Evolutionary conservation across 1,140 invertebrate species (phyloP).

Genomic region (Zaprionus africanus): DNA sequence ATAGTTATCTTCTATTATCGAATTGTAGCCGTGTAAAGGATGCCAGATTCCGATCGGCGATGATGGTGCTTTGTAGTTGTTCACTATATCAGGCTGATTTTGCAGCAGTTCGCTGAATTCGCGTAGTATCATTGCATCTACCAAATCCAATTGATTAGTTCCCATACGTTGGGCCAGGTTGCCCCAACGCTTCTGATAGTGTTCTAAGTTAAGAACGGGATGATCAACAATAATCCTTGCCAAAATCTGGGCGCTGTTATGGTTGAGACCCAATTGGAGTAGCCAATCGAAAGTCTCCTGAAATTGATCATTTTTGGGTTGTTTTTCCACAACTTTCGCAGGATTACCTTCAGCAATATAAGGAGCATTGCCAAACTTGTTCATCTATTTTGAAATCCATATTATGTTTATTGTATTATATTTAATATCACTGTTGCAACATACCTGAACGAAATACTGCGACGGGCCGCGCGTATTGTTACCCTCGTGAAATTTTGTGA

Average conservation of each 20-base stretch:
- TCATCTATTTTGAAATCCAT: too few relatives aligned
- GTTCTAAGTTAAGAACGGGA: neutral
- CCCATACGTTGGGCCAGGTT: neutral
- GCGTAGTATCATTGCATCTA: slow-evolving; percentile 1
- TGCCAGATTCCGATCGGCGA: neutral
- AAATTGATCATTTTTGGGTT: neutral
- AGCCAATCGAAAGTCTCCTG: slow-evolving; percentile 13
- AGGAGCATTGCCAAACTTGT: neutral
- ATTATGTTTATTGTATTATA: too few relatives aligned
- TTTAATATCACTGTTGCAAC: neutral
- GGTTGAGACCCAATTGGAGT: neutral
- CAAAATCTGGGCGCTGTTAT: slow-evolving; percentile 2
- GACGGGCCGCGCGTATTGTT: neutral
- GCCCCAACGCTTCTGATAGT: slow-evolving; percentile 8
- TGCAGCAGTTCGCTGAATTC: slow-evolving; percentile 5
- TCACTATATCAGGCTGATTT: too few relatives aligned
- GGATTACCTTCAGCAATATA: neutral
- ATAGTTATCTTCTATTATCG: neutral
- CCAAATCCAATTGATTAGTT: neutral
- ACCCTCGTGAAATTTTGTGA: neutral
- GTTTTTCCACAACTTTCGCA: too few relatives aligned
- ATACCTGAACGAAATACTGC: neutral
- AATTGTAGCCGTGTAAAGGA: neutral
- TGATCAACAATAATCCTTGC: neutral
- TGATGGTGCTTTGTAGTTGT: neutral